Base-by-base conservation (phyloP, 2,113 vertebrate species). In the Alaudala cheleensis region DNA sequence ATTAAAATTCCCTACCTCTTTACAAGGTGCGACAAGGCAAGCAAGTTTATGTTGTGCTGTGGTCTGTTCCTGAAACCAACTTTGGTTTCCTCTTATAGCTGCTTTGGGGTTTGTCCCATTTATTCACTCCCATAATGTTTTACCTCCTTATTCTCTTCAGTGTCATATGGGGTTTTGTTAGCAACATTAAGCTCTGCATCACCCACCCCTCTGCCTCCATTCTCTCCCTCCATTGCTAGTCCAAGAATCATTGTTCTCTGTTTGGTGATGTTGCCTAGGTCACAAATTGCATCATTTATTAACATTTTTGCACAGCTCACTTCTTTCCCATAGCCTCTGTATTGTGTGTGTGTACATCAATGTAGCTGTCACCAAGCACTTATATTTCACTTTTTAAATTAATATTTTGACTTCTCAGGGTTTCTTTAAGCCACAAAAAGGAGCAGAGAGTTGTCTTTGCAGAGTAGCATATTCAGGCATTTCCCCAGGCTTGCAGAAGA, bases 251-350 rank as follows among this genome's bases (percentile, higher is more conserved):
- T 94, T 95, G 56, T 70, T 90, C 65, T 89, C 40, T 93, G 31
- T 57, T 82, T 66, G 64, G 44, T 49, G 53, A 16, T 81, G 91
- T 92, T 94, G 82, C 89, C 86, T 91, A 71, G 82, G 88, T 94
- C 85, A 86, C 80, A 81, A 81, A 93, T 92, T 22, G 51, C 88
- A 84, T 90, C 3, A 64, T 90, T 92, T 86, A 81, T 86, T 86
- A 77, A 78, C 3, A 0, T 54, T 91, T 93, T 82, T 86, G 58
- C 62, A 16, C 50, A 62, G 51, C 42, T 83, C 23, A 5, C 39
- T 87, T 90, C 49, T 92, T 83, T 93, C 62, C 58, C n/a, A 21
- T 88, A 74, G 26, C 22, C 9, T 66, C 7, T 73, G 3, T 28
- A 16, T 20, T 67, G 42, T 88, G 20, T 45, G 14, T 26, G 21